phyloP scores from a whole-genome alignment of 2,888 invertebrate genomes.

The Folsomia manolachei region DNA sequence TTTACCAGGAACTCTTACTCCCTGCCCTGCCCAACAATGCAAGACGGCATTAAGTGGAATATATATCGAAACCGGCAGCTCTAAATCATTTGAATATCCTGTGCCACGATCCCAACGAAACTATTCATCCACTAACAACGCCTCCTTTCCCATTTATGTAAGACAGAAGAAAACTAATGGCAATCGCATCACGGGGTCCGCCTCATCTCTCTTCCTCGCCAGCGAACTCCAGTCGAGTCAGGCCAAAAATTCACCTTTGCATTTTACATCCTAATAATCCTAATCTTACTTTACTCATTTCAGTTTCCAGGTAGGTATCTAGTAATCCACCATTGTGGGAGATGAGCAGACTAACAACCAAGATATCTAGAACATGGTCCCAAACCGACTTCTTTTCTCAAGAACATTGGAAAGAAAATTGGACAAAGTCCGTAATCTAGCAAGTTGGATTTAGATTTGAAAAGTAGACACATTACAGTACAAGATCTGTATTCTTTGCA shows the following conservation, averaged over 20 bases:
- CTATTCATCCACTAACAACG: background rate
- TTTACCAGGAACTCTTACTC: background rate
- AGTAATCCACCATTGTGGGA: background rate
- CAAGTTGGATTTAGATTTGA: background rate
- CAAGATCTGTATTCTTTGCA: background rate
- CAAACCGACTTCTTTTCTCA: background rate
- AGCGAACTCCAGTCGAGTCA: background rate
- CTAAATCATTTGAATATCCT: no score
- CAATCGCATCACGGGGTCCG: background rate
- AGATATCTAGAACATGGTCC: background rate
- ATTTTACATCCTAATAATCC: background rate
- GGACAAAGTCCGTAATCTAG: slow-evolving; percentile 3
- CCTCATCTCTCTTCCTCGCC: background rate
- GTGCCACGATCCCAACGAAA: background rate
- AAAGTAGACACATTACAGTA: slow-evolving; percentile 1
- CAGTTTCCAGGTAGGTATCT: background rate
- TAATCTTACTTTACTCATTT: no score
- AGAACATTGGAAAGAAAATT: background rate
- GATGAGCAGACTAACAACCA: background rate
- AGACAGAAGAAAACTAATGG: slow-evolving; percentile 7
- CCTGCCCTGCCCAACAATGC: background rate
- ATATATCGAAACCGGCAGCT: no score
- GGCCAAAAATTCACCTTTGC: background rate
- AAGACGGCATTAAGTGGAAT: background rate
- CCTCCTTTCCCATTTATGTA: background rate